Evolutionary conservation across 2,113 vertebrate species (phyloP).

Genomic region (Myodes glareolus): DNA sequence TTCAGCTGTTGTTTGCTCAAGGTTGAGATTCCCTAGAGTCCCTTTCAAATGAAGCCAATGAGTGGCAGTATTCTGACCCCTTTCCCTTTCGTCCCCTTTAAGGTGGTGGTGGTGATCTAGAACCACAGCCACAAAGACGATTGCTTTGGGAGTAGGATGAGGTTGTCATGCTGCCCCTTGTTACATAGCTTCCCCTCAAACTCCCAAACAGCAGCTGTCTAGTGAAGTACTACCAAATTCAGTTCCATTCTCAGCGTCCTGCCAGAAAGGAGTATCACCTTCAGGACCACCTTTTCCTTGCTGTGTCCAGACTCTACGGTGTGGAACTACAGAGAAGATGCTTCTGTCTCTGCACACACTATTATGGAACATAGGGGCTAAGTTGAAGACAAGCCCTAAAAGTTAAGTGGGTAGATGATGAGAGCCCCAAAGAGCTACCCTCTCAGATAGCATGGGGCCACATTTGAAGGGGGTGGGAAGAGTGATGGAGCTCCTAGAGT

Average conservation of each 20-base stretch:
- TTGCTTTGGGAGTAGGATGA: neutral
- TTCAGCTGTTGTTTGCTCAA: neutral
- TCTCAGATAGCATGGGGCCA: neutral
- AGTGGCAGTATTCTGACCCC: neutral
- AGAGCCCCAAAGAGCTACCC: neutral
- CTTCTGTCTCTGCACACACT: neutral
- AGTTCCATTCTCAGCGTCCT: too few species aligned
- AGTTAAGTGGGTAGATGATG: neutral
- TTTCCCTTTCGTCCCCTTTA: neutral
- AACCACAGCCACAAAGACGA: neutral
- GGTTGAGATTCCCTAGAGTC: neutral
- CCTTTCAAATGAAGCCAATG: slow-evolving; percentile 8
- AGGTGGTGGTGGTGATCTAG: neutral
- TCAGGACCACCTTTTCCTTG: neutral
- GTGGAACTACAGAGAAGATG: neutral
- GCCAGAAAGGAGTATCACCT: too few species aligned
- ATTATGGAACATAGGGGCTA: neutral
- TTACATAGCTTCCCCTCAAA: neutral
- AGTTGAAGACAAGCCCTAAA: neutral
- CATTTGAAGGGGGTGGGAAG: neutral
- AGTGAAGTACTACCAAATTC: neutral
- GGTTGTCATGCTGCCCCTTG: neutral
- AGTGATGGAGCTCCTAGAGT: neutral
- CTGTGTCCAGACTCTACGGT: neutral
- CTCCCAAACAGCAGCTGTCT: neutral